A percentile compares a stretch with the other conserved stretches of the same genome.
phyloP scores from a whole-genome alignment of 2,113 vertebrate genomes.

The Columbina picui region DNA sequence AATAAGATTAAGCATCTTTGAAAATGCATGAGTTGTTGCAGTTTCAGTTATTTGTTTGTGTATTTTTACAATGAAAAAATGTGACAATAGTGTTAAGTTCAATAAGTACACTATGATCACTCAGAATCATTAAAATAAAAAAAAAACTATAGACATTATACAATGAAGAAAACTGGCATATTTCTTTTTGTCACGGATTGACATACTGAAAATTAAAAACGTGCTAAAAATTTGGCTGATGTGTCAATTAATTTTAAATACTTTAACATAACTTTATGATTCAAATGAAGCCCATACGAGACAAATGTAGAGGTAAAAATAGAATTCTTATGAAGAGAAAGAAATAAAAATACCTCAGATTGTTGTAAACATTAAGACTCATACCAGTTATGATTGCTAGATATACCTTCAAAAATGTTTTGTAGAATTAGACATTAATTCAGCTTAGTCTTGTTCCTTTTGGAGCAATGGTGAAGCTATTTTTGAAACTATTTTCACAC shows the following conservation, averaged over 20 bases:
- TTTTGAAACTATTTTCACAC: not conserved
- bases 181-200: not conserved
- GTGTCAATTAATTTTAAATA: not conserved
- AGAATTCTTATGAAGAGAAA: not conserved
- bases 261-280: not conserved
- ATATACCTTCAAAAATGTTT: not conserved
- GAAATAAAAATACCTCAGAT: not conserved
- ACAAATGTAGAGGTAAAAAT: not conserved
- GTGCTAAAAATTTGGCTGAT: not conserved
- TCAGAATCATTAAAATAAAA: not conserved
- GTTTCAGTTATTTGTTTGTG: not conserved
- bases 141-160: not conserved
- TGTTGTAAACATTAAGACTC: not conserved
- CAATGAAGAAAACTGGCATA: not conserved
- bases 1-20: not conserved
- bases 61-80: not conserved
- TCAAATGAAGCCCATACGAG: not conserved
- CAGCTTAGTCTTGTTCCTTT: constrained; percentile 20
- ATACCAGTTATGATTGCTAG: not conserved
- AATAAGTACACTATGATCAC: not conserved
- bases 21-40: not conserved
- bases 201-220: not conserved
- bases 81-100: not conserved
- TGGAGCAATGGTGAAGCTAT: constrained; percentile 5
- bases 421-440: not conserved